Percentiles rank a stretch among this genome's conserved stretches.
These are phyloP conservation scores for Habropoda laboriosa DNA, from an alignment of 1,140 invertebrate genomes.

Conservation along the genomic window DNA sequence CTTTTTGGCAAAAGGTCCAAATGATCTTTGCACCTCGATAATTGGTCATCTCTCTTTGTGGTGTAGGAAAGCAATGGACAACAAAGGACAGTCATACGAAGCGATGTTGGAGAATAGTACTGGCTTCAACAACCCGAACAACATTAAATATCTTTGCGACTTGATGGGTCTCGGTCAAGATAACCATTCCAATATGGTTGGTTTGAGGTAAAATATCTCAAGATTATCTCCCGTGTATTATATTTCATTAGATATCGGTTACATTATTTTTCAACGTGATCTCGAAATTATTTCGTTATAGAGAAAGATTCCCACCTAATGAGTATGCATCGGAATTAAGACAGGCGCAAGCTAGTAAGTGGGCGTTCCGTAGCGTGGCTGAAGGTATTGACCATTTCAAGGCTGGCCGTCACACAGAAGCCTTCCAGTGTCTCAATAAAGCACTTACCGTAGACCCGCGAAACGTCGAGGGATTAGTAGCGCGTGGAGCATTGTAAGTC, in stretches of 20 bases:
- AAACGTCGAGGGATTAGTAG: slow-evolving; percentile 97
- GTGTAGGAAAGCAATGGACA: slow-evolving; percentile 89
- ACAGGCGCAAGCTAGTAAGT: slow-evolving; percentile 94
- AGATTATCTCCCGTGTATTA: not conserved
- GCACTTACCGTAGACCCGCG: slow-evolving; percentile 94
- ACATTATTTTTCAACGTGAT: not conserved
- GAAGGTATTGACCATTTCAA: slow-evolving; percentile 98
- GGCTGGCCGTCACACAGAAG: slow-evolving; percentile 93
- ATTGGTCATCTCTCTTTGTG: slow-evolving; percentile 74
- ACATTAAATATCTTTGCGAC: slow-evolving; percentile 89
- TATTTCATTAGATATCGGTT: not conserved
- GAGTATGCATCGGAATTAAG: slow-evolving; percentile 92
- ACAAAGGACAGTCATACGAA: slow-evolving; percentile 91
- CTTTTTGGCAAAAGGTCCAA: slow-evolving; percentile 59
- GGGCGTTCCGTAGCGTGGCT: slow-evolving; percentile 95
- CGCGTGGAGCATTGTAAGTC: slow-evolving; percentile 93
- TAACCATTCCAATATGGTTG: slow-evolving; percentile 88
- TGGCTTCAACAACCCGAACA: slow-evolving; percentile 95
- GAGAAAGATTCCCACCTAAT: slow-evolving; percentile 88
- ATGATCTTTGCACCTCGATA: slow-evolving; percentile 53
- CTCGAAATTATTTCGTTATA: slow-evolving; percentile 70
- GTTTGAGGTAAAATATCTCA: slow-evolving; percentile 85
- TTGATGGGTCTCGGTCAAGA: slow-evolving; percentile 87
- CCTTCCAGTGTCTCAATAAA: slow-evolving; percentile 97
- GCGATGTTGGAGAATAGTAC: slow-evolving; percentile 91